Conservation (phyloP, 2,888 invertebrate species). For the Meteorus cinctellus region DNA sequence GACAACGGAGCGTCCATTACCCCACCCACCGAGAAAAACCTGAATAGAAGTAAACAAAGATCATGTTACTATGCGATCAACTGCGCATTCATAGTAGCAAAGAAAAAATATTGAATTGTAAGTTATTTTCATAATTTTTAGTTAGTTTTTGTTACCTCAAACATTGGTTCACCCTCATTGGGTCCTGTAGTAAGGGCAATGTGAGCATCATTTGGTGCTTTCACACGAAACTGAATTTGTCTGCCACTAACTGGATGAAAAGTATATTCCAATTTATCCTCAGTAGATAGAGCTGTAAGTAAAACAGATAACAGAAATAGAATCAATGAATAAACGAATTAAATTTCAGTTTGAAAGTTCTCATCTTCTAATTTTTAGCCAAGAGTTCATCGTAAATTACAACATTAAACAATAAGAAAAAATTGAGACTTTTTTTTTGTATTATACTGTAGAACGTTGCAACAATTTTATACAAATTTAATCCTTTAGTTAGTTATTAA, state of each 20-base stretch:
- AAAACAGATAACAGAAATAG: slow-evolving; percentile 51
- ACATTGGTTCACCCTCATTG: slow-evolving; percentile 84
- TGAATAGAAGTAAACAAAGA: slow-evolving; percentile 59
- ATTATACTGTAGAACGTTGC: too few relatives aligned
- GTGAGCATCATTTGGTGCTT: slow-evolving; percentile 89
- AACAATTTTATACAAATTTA: too few relatives aligned
- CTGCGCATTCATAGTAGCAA: background rate
- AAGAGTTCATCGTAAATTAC: too few relatives aligned
- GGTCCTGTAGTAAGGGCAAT: slow-evolving; percentile 85
- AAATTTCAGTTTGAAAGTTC: too few relatives aligned
- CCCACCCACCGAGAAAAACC: slow-evolving; percentile 93
- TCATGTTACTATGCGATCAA: background rate
- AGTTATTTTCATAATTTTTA: background rate
- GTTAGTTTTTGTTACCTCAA: slow-evolving; percentile 77
- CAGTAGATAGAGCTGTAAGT: slow-evolving; percentile 83
- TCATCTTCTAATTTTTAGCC: too few relatives aligned
- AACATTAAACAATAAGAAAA: too few relatives aligned
- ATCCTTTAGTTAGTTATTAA: too few relatives aligned
- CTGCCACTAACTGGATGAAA: slow-evolving; percentile 84
- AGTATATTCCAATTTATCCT: slow-evolving; percentile 87
- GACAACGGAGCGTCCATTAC: slow-evolving; percentile 87
- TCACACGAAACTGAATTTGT: slow-evolving; percentile 85
- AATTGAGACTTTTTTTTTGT: too few relatives aligned
- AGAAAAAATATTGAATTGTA: slow-evolving; percentile 25
- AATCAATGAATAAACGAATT: too few relatives aligned